Percentiles rank a stretch among this genome's conserved stretches.
These are phyloP conservation scores for Tiaroga cobitis DNA, from an alignment of 2,797 vertebrate species.

Conservation along the genomic window DNA sequence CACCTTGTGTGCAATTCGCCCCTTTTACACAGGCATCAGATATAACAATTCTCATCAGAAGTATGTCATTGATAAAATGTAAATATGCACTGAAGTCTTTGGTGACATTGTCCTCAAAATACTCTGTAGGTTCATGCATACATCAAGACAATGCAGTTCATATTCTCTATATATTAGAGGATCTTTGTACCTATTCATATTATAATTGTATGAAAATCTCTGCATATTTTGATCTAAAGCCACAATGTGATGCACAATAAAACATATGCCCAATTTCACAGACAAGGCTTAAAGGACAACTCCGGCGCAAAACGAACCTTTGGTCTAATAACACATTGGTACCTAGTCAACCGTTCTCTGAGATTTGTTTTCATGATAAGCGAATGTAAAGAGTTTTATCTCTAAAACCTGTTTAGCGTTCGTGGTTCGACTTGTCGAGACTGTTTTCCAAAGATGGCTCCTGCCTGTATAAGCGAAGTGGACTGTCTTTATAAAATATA, in stretches of 20 bases:
- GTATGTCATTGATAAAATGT: constrained; percentile 6
- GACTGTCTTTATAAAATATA: no score
- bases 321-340: no score
- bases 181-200: neutral
- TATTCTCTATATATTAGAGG: constrained; percentile 12
- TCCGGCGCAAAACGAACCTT: no score
- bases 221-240: constrained; percentile 14
- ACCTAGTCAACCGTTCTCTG: no score
- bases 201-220: constrained; percentile 9
- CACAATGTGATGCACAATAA: constrained; percentile 6
- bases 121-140: constrained; percentile 13
- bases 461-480: no score
- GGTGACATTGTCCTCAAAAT: constrained; percentile 11
- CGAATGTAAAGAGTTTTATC: no score
- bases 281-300: neutral
- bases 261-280: neutral
- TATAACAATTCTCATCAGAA: neutral
- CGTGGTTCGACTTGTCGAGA: no score
- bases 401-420: no score
- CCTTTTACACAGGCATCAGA: constrained; percentile 15
- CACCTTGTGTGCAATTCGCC: neutral
- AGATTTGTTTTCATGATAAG: no score
- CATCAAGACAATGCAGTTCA: constrained; percentile 19
- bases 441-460: no score
- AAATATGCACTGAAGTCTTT: constrained; percentile 36